Conservation (phyloP, 2,888 invertebrate species). For the Oeneis ivallda region DNA sequence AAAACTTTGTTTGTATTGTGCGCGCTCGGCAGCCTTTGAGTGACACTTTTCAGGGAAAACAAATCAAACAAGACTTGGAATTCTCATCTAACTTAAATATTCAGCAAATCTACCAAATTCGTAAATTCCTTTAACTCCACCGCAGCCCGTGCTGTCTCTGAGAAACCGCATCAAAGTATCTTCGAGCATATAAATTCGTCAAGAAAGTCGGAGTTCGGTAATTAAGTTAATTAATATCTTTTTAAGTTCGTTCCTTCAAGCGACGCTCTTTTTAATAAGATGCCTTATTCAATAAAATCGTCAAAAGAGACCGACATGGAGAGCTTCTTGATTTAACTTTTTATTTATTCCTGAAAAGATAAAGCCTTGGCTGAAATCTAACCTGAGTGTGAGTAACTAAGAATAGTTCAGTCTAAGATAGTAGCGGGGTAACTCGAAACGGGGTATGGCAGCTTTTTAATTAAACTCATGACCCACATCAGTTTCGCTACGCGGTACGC, state of each 20-base stretch:
- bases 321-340: not conserved
- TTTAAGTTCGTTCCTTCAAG: slow-evolving; percentile 42
- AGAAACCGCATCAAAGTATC: slow-evolving; percentile 23
- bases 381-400: no score
- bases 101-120: not conserved
- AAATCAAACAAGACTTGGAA: no score
- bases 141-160: not conserved
- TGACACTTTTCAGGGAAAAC: no score
- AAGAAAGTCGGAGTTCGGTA: slow-evolving; percentile 33
- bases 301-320: slow-evolving; percentile 16
- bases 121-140: not conserved
- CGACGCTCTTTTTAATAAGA: slow-evolving; percentile 50
- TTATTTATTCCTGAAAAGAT: no score
- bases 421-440: no score
- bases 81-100: not conserved
- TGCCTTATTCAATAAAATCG: slow-evolving; percentile 44
- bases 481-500: no score
- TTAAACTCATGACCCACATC: no score
- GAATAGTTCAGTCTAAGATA: no score
- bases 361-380: no score
- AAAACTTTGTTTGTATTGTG: no score
- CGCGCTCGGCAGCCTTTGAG: no score
- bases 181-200: slow-evolving; percentile 21
- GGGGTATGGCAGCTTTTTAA: no score
- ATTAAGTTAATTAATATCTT: slow-evolving; percentile 50